Evolutionary conservation across 2,113 vertebrate species (phyloP), one percentile per base, ranked within the genome.

Genomic region (Hirundichthys speculiger): DNA sequence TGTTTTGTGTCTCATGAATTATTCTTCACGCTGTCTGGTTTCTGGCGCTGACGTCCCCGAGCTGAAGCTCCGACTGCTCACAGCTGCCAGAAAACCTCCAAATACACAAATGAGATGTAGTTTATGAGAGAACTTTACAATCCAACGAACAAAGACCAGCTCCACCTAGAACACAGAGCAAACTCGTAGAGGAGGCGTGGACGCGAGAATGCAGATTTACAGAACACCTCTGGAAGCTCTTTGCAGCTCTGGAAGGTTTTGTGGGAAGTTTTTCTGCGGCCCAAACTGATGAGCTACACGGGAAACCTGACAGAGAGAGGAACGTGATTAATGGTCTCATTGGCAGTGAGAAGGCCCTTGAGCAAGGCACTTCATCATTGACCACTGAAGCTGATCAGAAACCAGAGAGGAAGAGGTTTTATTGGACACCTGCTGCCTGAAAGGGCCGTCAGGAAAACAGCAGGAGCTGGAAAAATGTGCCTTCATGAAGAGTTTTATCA

Each of bases 331-430:
- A 83, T 45, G 73, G 46, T 14, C 42, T 70, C 47, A 64, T 19
- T 16, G 56, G 14, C 13, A n/a, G 25, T 3, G 42, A 69, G 41
- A 34, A 42, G 2, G 56, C 60, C 80, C 46, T 49, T 38, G 64
- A 83, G 72, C 80, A 79, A 79, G 75, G 75, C 80, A 79, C 64
- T 77, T 50, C 1, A 67, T 76, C 73, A 76, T 46, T 13, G 47
- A 55, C 55, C 38, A 1, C 2, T 14, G 39, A 22, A 57, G 58
- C 47, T 25, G 51, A 4, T 62, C n/a, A 39, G 52, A 46, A 24
- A 45, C 12, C 10, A 0, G 22, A 0, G 22, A 1, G 55, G 52
- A 34, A 20, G 52, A 21, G 18, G 15, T 39, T 20, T 54, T 14
- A 57, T 3, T 2, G 24, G 47, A 48, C 19, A 1, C 15, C 68